Conservation (phyloP, 1,140 invertebrate species). For the Andricus grossulariae region DNA sequence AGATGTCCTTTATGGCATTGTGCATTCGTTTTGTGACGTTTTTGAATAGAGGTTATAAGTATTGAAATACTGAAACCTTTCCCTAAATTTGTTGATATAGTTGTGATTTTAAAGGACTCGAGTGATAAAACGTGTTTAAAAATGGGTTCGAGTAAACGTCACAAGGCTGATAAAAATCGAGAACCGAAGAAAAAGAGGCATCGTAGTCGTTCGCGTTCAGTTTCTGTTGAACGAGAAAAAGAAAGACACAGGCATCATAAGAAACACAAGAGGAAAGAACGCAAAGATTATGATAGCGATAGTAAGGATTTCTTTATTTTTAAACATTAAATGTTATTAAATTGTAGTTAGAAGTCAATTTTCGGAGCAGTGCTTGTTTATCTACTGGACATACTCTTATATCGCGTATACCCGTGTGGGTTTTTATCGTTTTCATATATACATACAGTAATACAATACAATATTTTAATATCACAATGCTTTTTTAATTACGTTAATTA, state of each 20-base stretch:
- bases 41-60: constrained; percentile 25
- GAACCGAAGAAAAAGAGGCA: constrained; percentile 76
- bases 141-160: constrained; percentile 78
- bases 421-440: too few relatives aligned
- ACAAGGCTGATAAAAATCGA: constrained; percentile 76
- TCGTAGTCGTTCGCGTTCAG: constrained; percentile 74
- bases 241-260: constrained; percentile 79
- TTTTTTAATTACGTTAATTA: too few relatives aligned
- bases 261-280: constrained; percentile 79
- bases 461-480: too few relatives aligned
- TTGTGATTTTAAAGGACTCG: constrained; percentile 10
- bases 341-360: neutral
- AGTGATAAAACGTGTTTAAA: constrained; percentile 43
- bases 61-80: constrained; percentile 33
- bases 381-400: too few relatives aligned
- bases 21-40: neutral
- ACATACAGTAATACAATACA: too few relatives aligned
- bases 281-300: constrained; percentile 78
- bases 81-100: constrained; percentile 31
- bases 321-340: constrained; percentile 35
- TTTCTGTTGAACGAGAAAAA: constrained; percentile 73
- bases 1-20: too few relatives aligned
- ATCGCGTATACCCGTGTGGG: too few relatives aligned
- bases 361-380: too few relatives aligned
- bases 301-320: constrained; percentile 68